Base-by-base conservation (phyloP, 2,888 invertebrate genomes). In the Agonopterix arenella region DNA sequence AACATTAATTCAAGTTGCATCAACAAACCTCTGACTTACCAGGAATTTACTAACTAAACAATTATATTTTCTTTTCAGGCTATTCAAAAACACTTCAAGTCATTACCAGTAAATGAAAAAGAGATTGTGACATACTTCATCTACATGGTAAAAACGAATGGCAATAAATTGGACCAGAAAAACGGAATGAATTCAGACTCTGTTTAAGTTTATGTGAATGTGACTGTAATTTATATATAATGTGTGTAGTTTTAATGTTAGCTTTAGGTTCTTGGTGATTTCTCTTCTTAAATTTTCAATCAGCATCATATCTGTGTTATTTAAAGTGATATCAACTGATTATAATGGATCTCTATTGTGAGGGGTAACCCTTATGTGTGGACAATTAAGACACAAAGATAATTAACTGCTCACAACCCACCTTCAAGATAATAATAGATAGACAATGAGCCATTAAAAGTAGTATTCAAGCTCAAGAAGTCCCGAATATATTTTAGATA, bases 41-140 rank as follows among this genome's bases (percentile, higher is more conserved):
- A 28, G 5, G 5, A 28, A 28, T 28, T 28, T 40, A 40, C 3
- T 1, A 40, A 40, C 40, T 36, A 43, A 47, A 13, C 45, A 18
- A 49, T 45, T 44, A 38, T 11, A 45, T 11, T 18, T 48, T 46
- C 8, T 44, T 51, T 50, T 41, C 91, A 98, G 98, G 93, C 95
- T 49, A 92, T 98, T 49, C 95, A 96, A 90, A 96, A 97, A 77
- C 98, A 98, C 85, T 98, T 98, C 86, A 96, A 96, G 84, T 94
- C 97, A 52, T 95, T 98, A 79, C 97, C 96, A 42, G 96, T 98
- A 10, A 94, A 95, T 68, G 98, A 98, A 80, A 98, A 98, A 77
- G 98, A 98, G 80, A 95, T 96, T 46, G 90, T 98, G 55, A 96
- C 98, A 46, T 97, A 95, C 75, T 98, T 98, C 77, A 97, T 98